Evolutionary conservation across 30 jellyfish, hydroid and myxozoan genomes (phyloP).

Genomic region (Hydractinia echinata): DNA sequence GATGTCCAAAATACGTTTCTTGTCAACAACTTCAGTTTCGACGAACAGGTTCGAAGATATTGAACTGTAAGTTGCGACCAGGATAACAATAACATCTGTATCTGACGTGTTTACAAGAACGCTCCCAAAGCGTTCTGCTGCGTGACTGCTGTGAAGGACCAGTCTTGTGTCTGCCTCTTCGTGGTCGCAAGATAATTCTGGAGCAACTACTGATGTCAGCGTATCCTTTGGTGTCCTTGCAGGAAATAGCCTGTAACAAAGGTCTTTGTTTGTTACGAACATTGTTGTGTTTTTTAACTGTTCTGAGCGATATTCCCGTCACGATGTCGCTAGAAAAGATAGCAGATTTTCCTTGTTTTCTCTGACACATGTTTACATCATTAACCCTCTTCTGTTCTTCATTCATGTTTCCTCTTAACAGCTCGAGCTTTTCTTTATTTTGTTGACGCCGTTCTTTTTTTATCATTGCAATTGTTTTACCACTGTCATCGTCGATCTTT

Average conservation of each 20-base stretch:
- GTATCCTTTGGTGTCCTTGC: neutral
- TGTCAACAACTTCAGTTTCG: slow-evolving; percentile 14
- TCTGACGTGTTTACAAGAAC: neutral
- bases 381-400: too few species aligned
- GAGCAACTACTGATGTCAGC: neutral
- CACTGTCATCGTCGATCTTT: too few species aligned
- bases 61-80: neutral
- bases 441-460: too few species aligned
- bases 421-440: too few species aligned
- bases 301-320: slow-evolving; percentile 25
- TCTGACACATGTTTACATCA: too few species aligned
- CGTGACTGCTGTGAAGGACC: slow-evolving; percentile 10
- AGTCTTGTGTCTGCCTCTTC: too few species aligned
- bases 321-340: neutral
- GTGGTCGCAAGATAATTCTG: slow-evolving; percentile 12
- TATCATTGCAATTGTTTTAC: too few species aligned
- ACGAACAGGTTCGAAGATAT: neutral
- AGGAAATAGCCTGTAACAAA: slow-evolving; percentile 7
- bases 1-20: too few species aligned
- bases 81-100: neutral
- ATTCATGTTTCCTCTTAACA: too few species aligned
- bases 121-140: neutral
- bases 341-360: slow-evolving; percentile 19
- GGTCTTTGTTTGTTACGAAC: neutral
- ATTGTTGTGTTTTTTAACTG: too few species aligned